phyloP scores from a whole-genome alignment of 2,113 vertebrate genomes.

The Empidonax traillii region DNA sequence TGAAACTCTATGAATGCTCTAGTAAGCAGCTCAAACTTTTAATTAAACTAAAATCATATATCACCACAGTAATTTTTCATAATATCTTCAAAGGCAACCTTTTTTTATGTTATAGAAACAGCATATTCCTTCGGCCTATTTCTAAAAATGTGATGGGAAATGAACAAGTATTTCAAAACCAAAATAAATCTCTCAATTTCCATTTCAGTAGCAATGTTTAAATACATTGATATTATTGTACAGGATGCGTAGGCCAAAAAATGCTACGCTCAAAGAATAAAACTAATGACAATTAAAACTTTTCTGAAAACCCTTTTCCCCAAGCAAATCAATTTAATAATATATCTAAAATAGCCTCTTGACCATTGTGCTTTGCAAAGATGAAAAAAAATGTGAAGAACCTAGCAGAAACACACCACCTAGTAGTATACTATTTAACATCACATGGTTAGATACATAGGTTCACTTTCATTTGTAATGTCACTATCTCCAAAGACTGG shows the following conservation, averaged over 20 bases:
- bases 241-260: neutral
- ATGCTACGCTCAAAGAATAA: neutral
- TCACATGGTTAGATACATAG: neutral
- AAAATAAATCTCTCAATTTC: neutral
- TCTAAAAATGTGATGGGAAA: neutral
- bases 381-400: neutral
- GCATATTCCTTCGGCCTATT: neutral
- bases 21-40: neutral
- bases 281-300: neutral
- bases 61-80: neutral
- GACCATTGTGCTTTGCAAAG: neutral
- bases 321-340: neutral
- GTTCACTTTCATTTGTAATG: neutral
- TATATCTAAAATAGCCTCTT: neutral
- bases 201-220: neutral
- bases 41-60: neutral
- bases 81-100: neutral
- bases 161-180: neutral
- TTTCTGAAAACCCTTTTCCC: neutral
- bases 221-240: neutral
- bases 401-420: neutral
- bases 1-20: neutral
- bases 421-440: neutral
- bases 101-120: neutral
- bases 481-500: neutral